phyloP scores from a whole-genome alignment of 1,140 invertebrate species.

The Penaeus vannamei region DNA sequence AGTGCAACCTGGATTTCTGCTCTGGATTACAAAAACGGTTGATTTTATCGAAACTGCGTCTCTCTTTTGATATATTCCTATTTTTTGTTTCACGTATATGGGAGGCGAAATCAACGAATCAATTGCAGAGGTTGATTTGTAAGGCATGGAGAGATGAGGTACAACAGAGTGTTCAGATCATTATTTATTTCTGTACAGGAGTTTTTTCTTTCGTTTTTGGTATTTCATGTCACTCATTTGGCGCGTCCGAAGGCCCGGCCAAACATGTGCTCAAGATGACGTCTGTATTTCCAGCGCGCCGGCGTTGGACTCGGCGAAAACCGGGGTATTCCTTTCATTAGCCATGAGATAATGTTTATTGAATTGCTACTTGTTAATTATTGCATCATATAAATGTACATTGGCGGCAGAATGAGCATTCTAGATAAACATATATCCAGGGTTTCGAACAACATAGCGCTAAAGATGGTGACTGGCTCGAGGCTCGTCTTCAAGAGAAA shows the following conservation, averaged over 20 bases:
- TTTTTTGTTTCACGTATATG: no score
- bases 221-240: not conserved
- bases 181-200: no score
- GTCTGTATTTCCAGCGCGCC: not conserved
- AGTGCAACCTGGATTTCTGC: no score
- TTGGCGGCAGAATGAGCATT: constrained; percentile 16
- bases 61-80: no score
- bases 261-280: no score
- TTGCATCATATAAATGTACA: constrained; percentile 36
- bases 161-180: no score
- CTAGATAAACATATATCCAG: not conserved
- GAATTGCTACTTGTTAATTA: constrained; percentile 19
- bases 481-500: constrained; percentile 35
- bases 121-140: no score
- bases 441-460: constrained; percentile 41
- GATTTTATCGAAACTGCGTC: no score
- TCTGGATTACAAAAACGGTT: no score
- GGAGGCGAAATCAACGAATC: no score
- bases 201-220: no score
- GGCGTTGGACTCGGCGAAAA: not conserved
- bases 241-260: not conserved
- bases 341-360: constrained; percentile 20
- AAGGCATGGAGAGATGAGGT: no score
- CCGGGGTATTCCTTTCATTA: constrained; percentile 25
- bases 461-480: constrained; percentile 42